A percentile compares a stretch with the other conserved stretches of the same genome.
phyloP scores from a whole-genome alignment of 2,888 invertebrate species.

The Marasmarcha lunaedactyla region DNA sequence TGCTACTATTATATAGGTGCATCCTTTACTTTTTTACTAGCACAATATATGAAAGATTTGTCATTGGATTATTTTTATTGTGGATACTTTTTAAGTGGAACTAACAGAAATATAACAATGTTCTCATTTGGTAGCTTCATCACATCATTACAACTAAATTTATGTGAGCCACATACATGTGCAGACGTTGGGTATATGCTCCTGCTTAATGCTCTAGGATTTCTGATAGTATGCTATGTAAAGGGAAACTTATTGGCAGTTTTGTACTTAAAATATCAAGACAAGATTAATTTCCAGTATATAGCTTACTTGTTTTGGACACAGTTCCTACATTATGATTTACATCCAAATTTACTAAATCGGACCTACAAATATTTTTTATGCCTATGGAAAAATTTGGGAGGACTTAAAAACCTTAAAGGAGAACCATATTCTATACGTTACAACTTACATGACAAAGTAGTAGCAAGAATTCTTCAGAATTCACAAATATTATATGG shows the following conservation, averaged over 20 bases:
- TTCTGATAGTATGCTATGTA: background rate
- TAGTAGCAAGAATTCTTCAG: conserved; percentile 37
- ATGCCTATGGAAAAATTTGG: conserved; percentile 47
- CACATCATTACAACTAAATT: too few relatives aligned
- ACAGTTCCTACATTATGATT: conserved; percentile 31
- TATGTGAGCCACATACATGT: too few relatives aligned
- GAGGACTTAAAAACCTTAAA: conserved; percentile 34
- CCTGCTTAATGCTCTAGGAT: background rate
- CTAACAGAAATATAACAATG: too few relatives aligned
- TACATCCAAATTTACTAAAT: conserved; percentile 33
- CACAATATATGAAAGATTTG: too few relatives aligned
- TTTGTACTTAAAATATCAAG: background rate
- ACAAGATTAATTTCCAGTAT: conserved; percentile 29
- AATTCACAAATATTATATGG: conserved; percentile 29
- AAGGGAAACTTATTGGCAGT: background rate
- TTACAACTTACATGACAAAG: conserved; percentile 44
- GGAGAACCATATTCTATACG: conserved; percentile 43
- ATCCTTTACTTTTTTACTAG: too few relatives aligned
- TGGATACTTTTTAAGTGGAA: too few relatives aligned
- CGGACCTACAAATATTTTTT: conserved; percentile 37
- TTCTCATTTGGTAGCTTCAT: too few relatives aligned
- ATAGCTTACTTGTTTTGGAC: conserved; percentile 35
- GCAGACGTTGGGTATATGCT: too few relatives aligned
- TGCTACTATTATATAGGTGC: background rate
- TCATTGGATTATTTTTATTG: too few relatives aligned